These are phyloP conservation scores for Nephrocerus scutellatus DNA, from an alignment of 2,888 invertebrate species.

Conservation along the genomic window DNA sequence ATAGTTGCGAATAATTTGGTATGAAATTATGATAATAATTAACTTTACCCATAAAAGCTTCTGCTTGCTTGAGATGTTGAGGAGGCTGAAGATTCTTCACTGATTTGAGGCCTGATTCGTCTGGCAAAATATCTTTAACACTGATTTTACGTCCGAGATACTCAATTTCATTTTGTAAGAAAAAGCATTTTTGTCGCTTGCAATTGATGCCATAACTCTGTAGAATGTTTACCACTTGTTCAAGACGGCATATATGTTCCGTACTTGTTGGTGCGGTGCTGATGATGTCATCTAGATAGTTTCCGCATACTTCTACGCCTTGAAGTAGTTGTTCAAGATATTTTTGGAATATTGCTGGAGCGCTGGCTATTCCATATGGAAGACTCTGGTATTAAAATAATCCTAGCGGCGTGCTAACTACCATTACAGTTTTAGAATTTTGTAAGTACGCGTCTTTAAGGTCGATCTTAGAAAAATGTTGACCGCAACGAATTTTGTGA, in stretches of 20 bases:
- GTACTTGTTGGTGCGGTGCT: constrained; percentile 24
- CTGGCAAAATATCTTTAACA: constrained; percentile 16
- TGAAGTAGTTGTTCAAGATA: constrained; percentile 33
- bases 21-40: constrained; percentile 29
- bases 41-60: constrained; percentile 30
- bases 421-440: constrained; percentile 28
- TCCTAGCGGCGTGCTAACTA: constrained; percentile 37
- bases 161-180: constrained; percentile 31
- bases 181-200: constrained; percentile 32
- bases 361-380: constrained; percentile 39
- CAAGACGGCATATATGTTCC: constrained; percentile 25
- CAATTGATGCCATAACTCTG: constrained; percentile 24
- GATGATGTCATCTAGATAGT: constrained; percentile 33
- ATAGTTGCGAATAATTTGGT: constrained; percentile 16
- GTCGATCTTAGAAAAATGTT: constrained; percentile 27
- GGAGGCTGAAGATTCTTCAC: constrained; percentile 19
- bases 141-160: constrained; percentile 30
- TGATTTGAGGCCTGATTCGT: constrained; percentile 8
- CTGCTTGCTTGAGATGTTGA: constrained; percentile 22
- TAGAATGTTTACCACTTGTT: constrained; percentile 24
- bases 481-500: constrained; percentile 22
- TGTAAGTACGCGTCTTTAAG: constrained; percentile 35
- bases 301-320: constrained; percentile 28
- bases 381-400: constrained; percentile 34
- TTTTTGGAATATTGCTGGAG: constrained; percentile 34